phyloP scores from a whole-genome alignment of 2,113 vertebrate species.

The Petrocephalus zakoni region DNA sequence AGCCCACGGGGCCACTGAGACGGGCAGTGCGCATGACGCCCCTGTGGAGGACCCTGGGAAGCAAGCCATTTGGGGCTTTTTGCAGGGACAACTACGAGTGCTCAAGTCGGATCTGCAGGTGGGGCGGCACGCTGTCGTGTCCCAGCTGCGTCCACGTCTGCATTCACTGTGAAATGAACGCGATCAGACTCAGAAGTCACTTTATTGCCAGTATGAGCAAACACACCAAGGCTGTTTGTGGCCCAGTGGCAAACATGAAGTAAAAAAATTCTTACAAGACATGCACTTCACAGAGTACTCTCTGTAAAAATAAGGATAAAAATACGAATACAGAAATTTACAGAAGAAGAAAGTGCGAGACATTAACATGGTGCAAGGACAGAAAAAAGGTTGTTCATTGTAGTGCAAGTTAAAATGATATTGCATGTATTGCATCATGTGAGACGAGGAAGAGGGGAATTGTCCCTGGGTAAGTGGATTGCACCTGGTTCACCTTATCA shows the following conservation, averaged over 20 bases:
- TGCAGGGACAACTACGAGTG: slow-evolving; percentile 65
- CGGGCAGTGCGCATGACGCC: slow-evolving; percentile 59
- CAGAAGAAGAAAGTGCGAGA: neutral
- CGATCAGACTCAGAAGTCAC: neutral
- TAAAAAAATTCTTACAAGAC: neutral
- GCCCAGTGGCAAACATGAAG: neutral
- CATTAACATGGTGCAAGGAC: neutral
- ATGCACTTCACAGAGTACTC: neutral
- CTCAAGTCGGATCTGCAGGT: slow-evolving; percentile 63
- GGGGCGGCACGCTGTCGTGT: neutral
- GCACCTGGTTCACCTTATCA: neutral
- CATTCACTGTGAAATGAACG: neutral
- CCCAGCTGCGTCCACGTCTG: neutral
- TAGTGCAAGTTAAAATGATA: neutral
- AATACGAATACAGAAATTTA: neutral
- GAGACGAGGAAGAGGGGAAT: neutral
- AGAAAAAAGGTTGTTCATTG: neutral
- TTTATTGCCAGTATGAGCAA: neutral
- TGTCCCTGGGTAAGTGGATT: neutral
- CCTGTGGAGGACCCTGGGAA: slow-evolving; percentile 65
- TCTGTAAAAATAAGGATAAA: neutral
- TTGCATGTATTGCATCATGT: neutral
- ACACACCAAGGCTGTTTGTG: neutral
- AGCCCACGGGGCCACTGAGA: slow-evolving; percentile 14
- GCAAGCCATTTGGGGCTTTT: slow-evolving; percentile 61